Base-by-base conservation (phyloP, 2,888 invertebrate species). In the Penaeus monodon region DNA sequence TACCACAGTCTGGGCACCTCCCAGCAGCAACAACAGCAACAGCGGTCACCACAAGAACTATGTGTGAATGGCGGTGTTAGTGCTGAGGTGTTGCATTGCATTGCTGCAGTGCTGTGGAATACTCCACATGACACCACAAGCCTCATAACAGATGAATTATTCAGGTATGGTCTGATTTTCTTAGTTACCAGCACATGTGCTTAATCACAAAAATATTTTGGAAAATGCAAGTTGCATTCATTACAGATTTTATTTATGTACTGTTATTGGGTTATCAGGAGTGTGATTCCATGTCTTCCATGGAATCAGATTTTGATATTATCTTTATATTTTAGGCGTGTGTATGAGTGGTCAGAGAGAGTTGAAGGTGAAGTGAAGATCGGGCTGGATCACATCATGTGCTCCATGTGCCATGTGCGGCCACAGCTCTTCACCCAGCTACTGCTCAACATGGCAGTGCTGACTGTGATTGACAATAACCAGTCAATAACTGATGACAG, bases 351-450 rank as follows among this genome's bases (percentile, higher is more conserved):
- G 96, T 95, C 84, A 93, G 94, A n/a, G 93, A 96, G 77, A 94
- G 95, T 85, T 29, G 90, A 91, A 63, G 84, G 86, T 10, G 94
- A 96, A 2, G 93, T 97, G 81, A 97, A 97, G 93, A 95, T 95
- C 91, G 95, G 97, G 0, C 94, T 98, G n/a, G 97, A 98, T 92
- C 95, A 96, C 91, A 94, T 97, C 84, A 92, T 98, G 80, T 98
- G 97, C 92, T 95, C 97, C 8, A 94, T 97, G 91, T 97, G 97
- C 92, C 96, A 95, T 92, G 96, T 97, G 63, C 94, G 95, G 90
- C 96, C 97, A 0, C 95, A 95, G 90, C 93, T 96, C 83, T 97
- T 97, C 91, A 95, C 95, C 77, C 93, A 94, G 90, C 92, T 97
- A 63, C 92, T 97, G 86, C 94, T 95, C 91, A 95, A 95, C 92